Conservation (phyloP, 2,888 invertebrate species). For the Dasysyrphus tricinctus region DNA sequence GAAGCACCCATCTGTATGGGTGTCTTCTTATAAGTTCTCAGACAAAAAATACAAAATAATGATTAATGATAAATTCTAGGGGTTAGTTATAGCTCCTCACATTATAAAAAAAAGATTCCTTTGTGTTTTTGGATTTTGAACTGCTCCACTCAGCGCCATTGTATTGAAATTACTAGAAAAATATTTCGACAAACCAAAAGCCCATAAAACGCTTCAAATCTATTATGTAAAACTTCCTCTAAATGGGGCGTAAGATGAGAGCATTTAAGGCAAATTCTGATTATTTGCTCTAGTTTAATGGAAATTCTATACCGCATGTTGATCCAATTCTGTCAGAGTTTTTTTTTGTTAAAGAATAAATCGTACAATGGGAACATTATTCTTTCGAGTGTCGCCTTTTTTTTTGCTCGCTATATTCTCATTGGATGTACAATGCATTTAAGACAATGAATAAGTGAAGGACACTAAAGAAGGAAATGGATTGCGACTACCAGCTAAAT, state of each 20-base stretch:
- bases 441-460: slow-evolving; percentile 40
- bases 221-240: neutral
- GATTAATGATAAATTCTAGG: too few species aligned
- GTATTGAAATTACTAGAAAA: neutral
- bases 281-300: slow-evolving; percentile 14
- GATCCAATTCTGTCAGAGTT: slow-evolving; percentile 34
- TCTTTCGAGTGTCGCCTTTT: slow-evolving; percentile 29
- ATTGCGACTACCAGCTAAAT: slow-evolving; percentile 36
- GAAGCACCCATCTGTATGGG: too few species aligned
- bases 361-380: slow-evolving; percentile 32
- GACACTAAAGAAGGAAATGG: slow-evolving; percentile 27
- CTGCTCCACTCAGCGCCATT: neutral
- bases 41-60: too few species aligned
- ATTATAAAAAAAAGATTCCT: neutral
- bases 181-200: neutral
- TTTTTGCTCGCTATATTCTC: neutral
- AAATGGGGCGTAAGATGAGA: slow-evolving; percentile 3
- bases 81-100: too few species aligned
- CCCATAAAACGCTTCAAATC: slow-evolving; percentile 1
- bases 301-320: slow-evolving; percentile 27
- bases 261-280: slow-evolving; percentile 9
- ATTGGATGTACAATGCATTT: slow-evolving; percentile 35
- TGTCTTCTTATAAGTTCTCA: too few species aligned
- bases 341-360: slow-evolving; percentile 24
- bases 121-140: neutral